Conservation (phyloP, 2,113 vertebrate species). For the Emydocephalus ijimae region DNA sequence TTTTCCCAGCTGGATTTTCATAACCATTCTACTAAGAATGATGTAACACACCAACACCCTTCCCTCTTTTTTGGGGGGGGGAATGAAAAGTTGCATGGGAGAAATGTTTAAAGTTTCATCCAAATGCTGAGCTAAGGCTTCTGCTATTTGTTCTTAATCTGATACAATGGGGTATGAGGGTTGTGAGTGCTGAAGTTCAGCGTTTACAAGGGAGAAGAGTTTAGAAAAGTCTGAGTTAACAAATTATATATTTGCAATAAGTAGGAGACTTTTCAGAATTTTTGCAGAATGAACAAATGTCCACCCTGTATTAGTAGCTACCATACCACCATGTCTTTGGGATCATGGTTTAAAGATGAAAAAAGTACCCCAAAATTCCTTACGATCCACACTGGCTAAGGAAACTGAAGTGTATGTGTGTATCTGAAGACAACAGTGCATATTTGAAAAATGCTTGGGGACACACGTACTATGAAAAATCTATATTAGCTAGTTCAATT, state of each 20-base stretch:
- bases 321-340: background rate
- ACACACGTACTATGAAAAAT: background rate
- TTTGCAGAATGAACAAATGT: background rate
- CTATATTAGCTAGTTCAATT: background rate
- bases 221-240: background rate
- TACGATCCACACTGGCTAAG: background rate
- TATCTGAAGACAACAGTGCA: background rate
- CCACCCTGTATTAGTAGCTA: background rate
- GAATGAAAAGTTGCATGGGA: constrained; percentile 9
- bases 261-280: background rate
- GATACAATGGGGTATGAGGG: background rate
- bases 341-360: background rate
- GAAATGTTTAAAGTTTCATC: background rate
- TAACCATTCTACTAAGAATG: background rate
- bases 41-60: background rate
- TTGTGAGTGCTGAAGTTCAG: background rate
- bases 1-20: background rate
- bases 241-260: background rate
- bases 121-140: background rate
- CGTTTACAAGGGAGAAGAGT: background rate
- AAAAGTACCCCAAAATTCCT: background rate
- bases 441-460: background rate
- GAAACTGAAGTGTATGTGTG: background rate
- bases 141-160: constrained; percentile 19
- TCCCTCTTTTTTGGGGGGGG: background rate